Base-by-base conservation (phyloP, 2,797 vertebrate species). In the Coracias cyanogaster region DNA sequence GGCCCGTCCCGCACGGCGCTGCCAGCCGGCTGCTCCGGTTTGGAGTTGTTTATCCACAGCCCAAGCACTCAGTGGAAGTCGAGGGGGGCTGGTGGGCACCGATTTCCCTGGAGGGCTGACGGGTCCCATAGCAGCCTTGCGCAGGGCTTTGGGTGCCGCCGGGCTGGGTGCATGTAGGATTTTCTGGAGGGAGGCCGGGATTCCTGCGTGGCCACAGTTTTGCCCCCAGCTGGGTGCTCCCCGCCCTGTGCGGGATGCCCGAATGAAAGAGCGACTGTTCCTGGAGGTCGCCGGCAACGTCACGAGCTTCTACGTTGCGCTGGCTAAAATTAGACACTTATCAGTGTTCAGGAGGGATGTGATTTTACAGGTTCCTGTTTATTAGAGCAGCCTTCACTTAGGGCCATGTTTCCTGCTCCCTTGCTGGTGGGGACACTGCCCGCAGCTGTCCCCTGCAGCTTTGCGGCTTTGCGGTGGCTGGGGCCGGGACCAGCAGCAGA, bases 291-390 rank as follows among this genome's bases (percentile, higher is more conserved):
- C 61, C 4, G 8, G 45, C 79, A 58, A 69, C 79, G 11, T 94
- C 91, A 88, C 8, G 49, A 80, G 87, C 24, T 82, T 73, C 76
- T 76, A 8, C 2, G 15, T 61, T 3, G 28, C 93, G 57, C 54
- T 31, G 45, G 88, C 96, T 98, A 97, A 97, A 97, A 97, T 97
- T 97, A 98, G 97, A 70, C 89, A 37, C 87, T 89, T 91, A 89
- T 96, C 92, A 55, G 81, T n/a, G 43, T 84, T 94, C 62, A 78
- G 90, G 95, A 97, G 97, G 86, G 97, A 96, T 93, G 94, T 96
- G 93, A 96, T 96, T 92, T 96, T 83, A 72, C 90, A 96, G 86
- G 84, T 94, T 90, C 84, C 94, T 94, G 83, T 91, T 89, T 94
- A 82, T 93, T 89, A 93, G 60, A 81, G 73, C 65, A 35, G 57